Base-by-base conservation (phyloP, 2,797 vertebrate species). In the Malacoctenus gilli region DNA sequence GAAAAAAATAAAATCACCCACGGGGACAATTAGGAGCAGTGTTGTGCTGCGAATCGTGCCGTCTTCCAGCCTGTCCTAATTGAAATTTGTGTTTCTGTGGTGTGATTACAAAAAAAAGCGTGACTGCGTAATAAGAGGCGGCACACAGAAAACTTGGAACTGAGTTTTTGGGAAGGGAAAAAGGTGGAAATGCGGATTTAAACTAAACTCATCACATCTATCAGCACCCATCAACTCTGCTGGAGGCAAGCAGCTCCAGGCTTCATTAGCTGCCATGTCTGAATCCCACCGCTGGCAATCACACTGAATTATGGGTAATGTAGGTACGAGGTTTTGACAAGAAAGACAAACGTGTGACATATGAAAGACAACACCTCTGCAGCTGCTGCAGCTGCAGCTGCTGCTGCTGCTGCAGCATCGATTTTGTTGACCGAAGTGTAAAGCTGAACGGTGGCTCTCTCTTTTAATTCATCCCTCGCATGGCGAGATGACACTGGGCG, bases 271-370 rank as follows among this genome's bases (percentile, higher is more conserved):
- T 2, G 34, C 32, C 41, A 36, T 14, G 37, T 16, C 14, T 4
- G 6, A 49, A 40, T 44, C 20, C 1, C 7, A 46, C 31, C 43
- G 48, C 25, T 38, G 28, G 49, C 10, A 47, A 51, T 50, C 8
- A 10, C 52, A 20, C 6, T 63, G 58, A 44, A 63, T 47, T 50
- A 39, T 53, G 40, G 66, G 15, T 42, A 46, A 49, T 43, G 38
- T 23, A 44, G 15, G 50, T 38, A 20, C n/a, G 28, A 50, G 19
- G 18, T 57, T 66, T 50, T 44, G 50, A 63, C 30, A 35, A 60
- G 36, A 28, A 55, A 40, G 40, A 68, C 15, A 6, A 58, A 62
- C 51, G 40, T 12, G 4, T 28, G 8, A 21, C 46, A 30, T 51
- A 22, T 55, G 68, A 58, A 31, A 35, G 8, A 41, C 1, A 15